phyloP scores from a whole-genome alignment of 2,888 invertebrate species.

The Phymatocera aterrima region DNA sequence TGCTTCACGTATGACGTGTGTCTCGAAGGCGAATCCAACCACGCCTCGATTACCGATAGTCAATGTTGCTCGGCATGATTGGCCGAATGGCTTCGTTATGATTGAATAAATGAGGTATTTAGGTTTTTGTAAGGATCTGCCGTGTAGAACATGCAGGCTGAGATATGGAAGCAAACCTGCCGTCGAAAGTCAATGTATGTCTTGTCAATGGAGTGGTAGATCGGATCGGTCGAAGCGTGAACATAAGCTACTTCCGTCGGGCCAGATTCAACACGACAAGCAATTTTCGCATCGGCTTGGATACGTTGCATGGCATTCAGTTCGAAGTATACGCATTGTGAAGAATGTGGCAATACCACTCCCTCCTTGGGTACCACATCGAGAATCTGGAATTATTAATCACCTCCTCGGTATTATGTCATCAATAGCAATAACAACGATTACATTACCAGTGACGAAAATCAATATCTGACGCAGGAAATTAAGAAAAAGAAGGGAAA shows the following conservation, averaged over 20 bases:
- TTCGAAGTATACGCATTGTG: slow-evolving; percentile 53
- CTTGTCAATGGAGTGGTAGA: slow-evolving; percentile 76
- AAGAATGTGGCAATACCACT: slow-evolving; percentile 54
- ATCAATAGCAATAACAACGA: no score
- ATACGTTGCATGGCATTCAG: slow-evolving; percentile 57
- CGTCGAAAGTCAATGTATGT: slow-evolving; percentile 71
- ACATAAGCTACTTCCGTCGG: slow-evolving; percentile 76
- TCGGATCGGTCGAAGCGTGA: slow-evolving; percentile 76
- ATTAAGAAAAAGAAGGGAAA: not conserved
- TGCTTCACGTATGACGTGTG: slow-evolving; percentile 63
- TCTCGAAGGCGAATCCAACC: slow-evolving; percentile 75
- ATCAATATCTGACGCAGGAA: not conserved
- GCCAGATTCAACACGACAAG: slow-evolving; percentile 79
- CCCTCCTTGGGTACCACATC: slow-evolving; percentile 56
- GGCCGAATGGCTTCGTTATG: slow-evolving; percentile 72
- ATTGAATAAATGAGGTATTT: slow-evolving; percentile 2
- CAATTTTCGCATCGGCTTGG: slow-evolving; percentile 74
- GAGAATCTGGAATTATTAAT: slow-evolving; percentile 55
- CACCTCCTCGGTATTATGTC: no score
- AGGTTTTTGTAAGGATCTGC: not conserved
- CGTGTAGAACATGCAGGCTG: not conserved
- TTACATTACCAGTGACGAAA: not conserved
- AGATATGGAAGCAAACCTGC: slow-evolving; percentile 61
- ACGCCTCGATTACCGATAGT: slow-evolving; percentile 76
- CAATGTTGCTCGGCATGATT: slow-evolving; percentile 64